Evolutionary conservation across 2,888 invertebrate species (phyloP), one percentile per base, ranked within the genome.

Genomic region (Hecatera dysodea): DNA sequence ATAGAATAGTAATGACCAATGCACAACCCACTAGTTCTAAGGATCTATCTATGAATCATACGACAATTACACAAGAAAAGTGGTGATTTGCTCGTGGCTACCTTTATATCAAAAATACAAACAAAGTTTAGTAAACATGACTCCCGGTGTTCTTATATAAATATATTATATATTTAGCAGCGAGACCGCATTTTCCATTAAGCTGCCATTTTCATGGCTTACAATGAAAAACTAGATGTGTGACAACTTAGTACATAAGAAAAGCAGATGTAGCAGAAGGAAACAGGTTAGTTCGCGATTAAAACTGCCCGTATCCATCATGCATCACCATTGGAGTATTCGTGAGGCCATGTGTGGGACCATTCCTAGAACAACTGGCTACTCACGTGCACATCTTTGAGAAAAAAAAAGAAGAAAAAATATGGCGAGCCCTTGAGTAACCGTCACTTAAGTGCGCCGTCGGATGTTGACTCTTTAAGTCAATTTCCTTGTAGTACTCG

Each of bases 301-400:
- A 78, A 81, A 78, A 78, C 64, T 56, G 60, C 80, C 79, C 78
- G 76, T 74, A 83, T 85, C 67, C 69, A 76, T 77, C 66, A 73
- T 57, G 42, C 56, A 70, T 65, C 59, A 66, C 53, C 59, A 68
- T n/a, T 64, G 48, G 53, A 61, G 63, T 81, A 72, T 80, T 69
- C 67, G 69, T 74, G 80, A 81, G 86, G 90, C 87, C 95, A 93
- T 94, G 90, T 93, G 94, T 87, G 85, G 82, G 84, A 82, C 87
- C 87, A 86, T 94, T 95, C 94, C 90, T 93, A 94, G 94, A 94
- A 95, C 88, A 89, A 90, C 83, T 82, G 79, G 81, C 75, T 39
- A 63, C 68, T 91, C 93, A 95, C 91, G 90, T 94, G 94, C 87
- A 84, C 92, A 93, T 91, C 90, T 92, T 93, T 82, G 79, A 67